Evolutionary conservation across 2,113 vertebrate species (phyloP).

Genomic region (Bos indicus): DNA sequence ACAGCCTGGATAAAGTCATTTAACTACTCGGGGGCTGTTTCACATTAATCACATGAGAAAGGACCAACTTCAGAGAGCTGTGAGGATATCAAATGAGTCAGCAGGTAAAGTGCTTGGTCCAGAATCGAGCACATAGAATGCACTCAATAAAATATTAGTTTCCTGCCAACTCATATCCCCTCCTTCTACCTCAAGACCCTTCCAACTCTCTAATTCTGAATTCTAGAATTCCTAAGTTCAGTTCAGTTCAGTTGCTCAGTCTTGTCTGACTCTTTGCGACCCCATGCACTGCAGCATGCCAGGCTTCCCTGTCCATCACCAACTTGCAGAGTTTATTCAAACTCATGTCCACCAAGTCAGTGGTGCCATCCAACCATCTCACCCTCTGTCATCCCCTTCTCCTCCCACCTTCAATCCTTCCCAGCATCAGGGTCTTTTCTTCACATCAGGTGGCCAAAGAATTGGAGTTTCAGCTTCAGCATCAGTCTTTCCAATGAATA

Average conservation of each 20-base stretch:
- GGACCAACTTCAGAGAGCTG: neutral
- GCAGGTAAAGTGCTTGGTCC: neutral
- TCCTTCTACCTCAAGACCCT: neutral
- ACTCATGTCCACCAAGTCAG: neutral
- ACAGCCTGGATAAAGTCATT: neutral
- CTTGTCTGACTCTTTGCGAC: accelerated
- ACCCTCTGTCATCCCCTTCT: neutral
- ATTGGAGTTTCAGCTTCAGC: neutral
- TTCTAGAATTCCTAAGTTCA: neutral
- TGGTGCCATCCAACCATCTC: neutral
- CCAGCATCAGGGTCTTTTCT: neutral
- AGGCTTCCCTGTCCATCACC: neutral
- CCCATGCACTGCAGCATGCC: neutral
- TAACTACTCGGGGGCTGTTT: neutral
- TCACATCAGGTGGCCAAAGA: neutral
- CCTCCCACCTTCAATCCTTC: neutral
- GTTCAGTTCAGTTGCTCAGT: neutral
- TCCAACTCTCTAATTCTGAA: neutral
- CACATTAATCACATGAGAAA: neutral
- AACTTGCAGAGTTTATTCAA: neutral
- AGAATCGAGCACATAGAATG: neutral
- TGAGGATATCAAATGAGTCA: neutral
- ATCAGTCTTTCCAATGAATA: neutral
- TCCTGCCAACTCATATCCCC: neutral
- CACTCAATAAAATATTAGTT: neutral